Evolutionary conservation across 1,140 invertebrate genomes (phyloP).

Genomic region (Drosophila navojoa): DNA sequence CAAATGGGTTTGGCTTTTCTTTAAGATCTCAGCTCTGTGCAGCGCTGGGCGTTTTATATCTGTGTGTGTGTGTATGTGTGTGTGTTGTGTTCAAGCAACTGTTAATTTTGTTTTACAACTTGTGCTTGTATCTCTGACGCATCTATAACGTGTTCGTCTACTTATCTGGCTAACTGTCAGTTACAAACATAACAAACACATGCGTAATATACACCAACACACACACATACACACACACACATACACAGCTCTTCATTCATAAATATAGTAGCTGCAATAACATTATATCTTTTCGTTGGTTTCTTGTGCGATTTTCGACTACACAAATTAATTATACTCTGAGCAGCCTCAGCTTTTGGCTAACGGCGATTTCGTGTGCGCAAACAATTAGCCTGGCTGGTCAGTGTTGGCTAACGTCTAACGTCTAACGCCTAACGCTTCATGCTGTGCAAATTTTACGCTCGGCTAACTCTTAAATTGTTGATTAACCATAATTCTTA

Average conservation of each 20-base stretch:
- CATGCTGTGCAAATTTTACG: slow-evolving; percentile 51
- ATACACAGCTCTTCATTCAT: slow-evolving; percentile 55
- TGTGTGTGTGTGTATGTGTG: slow-evolving; percentile 49
- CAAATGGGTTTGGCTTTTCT: slow-evolving; percentile 38
- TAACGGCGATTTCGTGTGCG: slow-evolving; percentile 54
- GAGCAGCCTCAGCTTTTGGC: slow-evolving; percentile 40
- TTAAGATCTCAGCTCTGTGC: not conserved
- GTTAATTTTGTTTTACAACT: slow-evolving; percentile 80
- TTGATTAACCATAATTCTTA: slow-evolving; percentile 52
- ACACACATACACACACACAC: slow-evolving; percentile 24
- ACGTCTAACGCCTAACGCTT: slow-evolving; percentile 19
- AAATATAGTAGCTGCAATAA: slow-evolving; percentile 24
- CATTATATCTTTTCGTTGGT: slow-evolving; percentile 21
- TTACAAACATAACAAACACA: slow-evolving; percentile 41
- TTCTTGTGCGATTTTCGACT: slow-evolving; percentile 50
- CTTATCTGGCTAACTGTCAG: slow-evolving; percentile 60
- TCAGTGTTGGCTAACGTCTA: slow-evolving; percentile 12
- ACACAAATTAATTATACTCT: slow-evolving; percentile 56
- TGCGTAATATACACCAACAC: slow-evolving; percentile 21
- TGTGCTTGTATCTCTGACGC: slow-evolving; percentile 55
- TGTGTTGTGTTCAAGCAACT: slow-evolving; percentile 69
- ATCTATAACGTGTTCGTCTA: slow-evolving; percentile 67
- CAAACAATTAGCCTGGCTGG: slow-evolving; percentile 44
- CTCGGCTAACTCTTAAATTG: slow-evolving; percentile 60
- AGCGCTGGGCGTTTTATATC: not conserved